phyloP scores from a whole-genome alignment of 2,797 vertebrate species.

The Hylomyscus alleni region DNA sequence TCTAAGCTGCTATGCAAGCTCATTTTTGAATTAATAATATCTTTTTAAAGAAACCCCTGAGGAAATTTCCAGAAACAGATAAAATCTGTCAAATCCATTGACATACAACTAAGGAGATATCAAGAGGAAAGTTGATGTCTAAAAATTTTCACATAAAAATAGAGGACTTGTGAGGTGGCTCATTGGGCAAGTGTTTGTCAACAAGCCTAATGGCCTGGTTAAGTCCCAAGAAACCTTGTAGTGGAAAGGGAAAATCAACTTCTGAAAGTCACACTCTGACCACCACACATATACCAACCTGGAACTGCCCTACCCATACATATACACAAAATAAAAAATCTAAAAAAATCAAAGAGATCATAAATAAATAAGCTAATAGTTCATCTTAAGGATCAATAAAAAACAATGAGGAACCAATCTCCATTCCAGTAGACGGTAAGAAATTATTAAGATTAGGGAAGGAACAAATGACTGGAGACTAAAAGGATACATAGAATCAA shows the following conservation, averaged over 20 bases:
- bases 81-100: not conserved
- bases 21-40: not conserved
- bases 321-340: not conserved
- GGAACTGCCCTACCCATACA: not conserved
- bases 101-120: not conserved
- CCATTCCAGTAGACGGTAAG: not conserved
- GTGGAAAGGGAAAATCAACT: not conserved
- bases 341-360: not conserved
- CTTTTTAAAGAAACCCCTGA: not conserved
- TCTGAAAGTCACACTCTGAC: not conserved
- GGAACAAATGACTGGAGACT: not conserved
- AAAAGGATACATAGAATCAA: not conserved
- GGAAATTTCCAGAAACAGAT: not conserved
- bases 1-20: not conserved
- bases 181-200: no score
- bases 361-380: not conserved
- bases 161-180: not conserved
- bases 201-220: not conserved
- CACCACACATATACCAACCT: not conserved
- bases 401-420: not conserved
- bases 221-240: not conserved
- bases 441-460: not conserved
- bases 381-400: no score
- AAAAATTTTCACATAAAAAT: not conserved
- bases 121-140: not conserved